A percentile compares a stretch with the other conserved stretches of the same genome.
These are phyloP conservation scores for Ranitomeya imitator DNA, from an alignment of 2,113 vertebrate genomes.

Conservation along the genomic window DNA sequence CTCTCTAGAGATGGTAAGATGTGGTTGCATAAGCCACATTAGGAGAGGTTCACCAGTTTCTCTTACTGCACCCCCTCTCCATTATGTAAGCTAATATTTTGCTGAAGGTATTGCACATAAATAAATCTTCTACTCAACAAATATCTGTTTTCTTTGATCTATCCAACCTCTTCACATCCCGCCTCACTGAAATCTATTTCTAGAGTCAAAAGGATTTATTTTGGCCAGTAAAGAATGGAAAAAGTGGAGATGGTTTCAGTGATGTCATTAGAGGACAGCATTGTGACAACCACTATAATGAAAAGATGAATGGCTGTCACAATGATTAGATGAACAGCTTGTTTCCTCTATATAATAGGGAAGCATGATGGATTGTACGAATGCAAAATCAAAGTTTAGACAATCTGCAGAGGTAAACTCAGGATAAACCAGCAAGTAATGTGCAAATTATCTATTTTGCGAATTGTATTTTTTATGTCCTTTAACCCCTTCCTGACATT, in stretches of 20 bases:
- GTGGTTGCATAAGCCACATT: too few relatives aligned
- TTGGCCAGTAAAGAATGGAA: background rate
- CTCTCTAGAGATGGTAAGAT: too few relatives aligned
- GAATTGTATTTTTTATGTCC: background rate
- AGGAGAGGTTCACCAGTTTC: too few relatives aligned
- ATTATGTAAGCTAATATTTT: too few relatives aligned
- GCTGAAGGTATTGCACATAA: too few relatives aligned
- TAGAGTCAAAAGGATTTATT: background rate
- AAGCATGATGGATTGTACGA: background rate
- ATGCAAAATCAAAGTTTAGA: background rate
- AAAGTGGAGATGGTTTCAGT: background rate
- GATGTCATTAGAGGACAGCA: background rate
- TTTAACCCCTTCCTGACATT: too few relatives aligned
- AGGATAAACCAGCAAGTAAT: background rate
- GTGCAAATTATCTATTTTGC: background rate
- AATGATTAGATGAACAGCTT: background rate
- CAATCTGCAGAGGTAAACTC: background rate
- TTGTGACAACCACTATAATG: background rate
- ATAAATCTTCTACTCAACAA: too few relatives aligned
- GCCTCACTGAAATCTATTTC: background rate
- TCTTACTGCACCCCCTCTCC: too few relatives aligned
- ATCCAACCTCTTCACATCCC: background rate
- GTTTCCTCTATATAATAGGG: background rate
- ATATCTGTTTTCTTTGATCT: too few relatives aligned
- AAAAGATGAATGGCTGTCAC: background rate